Evolutionary conservation across 1,140 invertebrate species (phyloP).

Genomic region (Octopus bimaculoides): DNA sequence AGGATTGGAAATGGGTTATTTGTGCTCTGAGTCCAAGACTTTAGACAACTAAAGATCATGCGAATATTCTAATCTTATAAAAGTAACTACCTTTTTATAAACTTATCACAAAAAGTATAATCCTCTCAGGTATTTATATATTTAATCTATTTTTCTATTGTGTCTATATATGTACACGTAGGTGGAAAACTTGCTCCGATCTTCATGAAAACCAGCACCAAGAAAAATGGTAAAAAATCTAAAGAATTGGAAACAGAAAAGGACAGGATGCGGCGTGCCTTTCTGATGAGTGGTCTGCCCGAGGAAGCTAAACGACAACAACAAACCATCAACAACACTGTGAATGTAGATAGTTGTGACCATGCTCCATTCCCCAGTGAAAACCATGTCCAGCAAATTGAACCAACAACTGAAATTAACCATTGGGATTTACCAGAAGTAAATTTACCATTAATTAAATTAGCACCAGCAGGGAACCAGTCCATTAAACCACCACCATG

Average conservation of each 20-base stretch:
- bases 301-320: constrained; percentile 35
- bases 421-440: constrained; percentile 21
- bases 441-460: background rate
- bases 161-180: too few relatives aligned
- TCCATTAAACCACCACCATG: too few relatives aligned
- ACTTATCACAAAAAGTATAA: too few relatives aligned
- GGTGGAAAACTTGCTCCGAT: constrained; percentile 38
- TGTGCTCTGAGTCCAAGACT: too few relatives aligned
- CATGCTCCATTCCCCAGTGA: constrained; percentile 33
- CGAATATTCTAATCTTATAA: too few relatives aligned
- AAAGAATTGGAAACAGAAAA: constrained; percentile 33
- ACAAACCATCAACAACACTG: background rate
- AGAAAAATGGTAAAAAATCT: background rate
- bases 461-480: too few relatives aligned
- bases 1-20: too few relatives aligned
- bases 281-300: constrained; percentile 48
- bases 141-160: too few relatives aligned
- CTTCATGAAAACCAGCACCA: constrained; percentile 28
- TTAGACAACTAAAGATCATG: too few relatives aligned
- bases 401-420: constrained; percentile 5
- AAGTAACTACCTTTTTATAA: too few relatives aligned
- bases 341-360: constrained; percentile 14
- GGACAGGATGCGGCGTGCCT: constrained; percentile 33
- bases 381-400: constrained; percentile 41
- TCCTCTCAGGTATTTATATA: too few relatives aligned